Percentiles rank a stretch among this genome's conserved stretches.
Evolutionary conservation across 1,140 invertebrate genomes (phyloP).

Genomic region (Aricia agestis): DNA sequence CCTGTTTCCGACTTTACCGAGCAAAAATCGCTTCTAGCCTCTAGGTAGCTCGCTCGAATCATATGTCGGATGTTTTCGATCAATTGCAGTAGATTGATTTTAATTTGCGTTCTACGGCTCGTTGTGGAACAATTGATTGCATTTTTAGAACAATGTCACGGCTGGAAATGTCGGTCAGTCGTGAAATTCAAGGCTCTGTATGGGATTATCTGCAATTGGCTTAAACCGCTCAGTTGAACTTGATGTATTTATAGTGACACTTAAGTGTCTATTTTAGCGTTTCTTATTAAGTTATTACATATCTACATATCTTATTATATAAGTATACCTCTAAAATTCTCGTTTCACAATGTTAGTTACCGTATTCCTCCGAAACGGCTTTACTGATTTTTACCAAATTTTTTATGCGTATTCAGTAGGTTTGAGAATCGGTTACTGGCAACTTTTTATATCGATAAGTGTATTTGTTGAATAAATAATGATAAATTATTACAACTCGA

Average conservation of each 20-base stretch:
- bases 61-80: neutral
- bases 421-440: too few species aligned
- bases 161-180: constrained; percentile 1
- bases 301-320: too few species aligned
- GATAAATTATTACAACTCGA: too few species aligned
- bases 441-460: too few species aligned
- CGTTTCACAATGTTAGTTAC: too few species aligned
- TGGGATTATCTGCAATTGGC: constrained; percentile 5
- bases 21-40: neutral
- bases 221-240: neutral
- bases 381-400: too few species aligned
- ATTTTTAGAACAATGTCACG: neutral
- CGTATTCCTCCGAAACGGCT: too few species aligned
- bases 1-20: neutral
- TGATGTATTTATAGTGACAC: neutral
- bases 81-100: neutral
- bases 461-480: too few species aligned
- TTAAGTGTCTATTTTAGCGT: neutral
- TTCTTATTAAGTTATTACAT: neutral
- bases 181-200: constrained; percentile 6
- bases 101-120: neutral
- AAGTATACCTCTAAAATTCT: too few species aligned
- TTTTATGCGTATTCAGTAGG: too few species aligned
- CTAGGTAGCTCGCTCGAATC: neutral
- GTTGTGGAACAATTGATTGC: neutral